Percentiles rank a stretch among this genome's conserved stretches.
These are phyloP conservation scores for Pristionchus arcanus DNA, from an alignment of 2,888 invertebrate genomes.

Conservation along the genomic window DNA sequence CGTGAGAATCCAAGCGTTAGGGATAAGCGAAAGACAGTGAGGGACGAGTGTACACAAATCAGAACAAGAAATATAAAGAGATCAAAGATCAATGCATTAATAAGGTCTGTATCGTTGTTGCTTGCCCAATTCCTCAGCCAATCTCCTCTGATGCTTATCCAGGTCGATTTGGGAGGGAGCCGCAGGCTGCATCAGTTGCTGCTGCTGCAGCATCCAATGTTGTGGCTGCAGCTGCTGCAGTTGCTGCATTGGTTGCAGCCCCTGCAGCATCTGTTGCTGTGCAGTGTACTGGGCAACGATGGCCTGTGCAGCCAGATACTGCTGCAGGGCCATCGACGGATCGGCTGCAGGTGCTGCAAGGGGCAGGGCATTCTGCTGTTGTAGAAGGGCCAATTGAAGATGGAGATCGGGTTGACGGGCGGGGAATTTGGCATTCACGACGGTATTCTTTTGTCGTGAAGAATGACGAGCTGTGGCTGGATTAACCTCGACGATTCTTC, in stretches of 20 bases:
- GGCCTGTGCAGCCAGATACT: not conserved
- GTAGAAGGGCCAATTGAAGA: not conserved
- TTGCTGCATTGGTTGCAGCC: not conserved
- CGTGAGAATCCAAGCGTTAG: not conserved
- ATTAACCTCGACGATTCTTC: not conserved
- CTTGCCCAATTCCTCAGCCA: not conserved
- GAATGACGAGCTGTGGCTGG: not conserved
- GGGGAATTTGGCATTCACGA: not conserved
- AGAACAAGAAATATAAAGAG: not conserved
- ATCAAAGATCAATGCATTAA: not conserved
- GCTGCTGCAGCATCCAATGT: conserved; percentile 1
- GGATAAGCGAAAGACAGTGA: not conserved
- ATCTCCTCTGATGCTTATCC: conserved; percentile 14
- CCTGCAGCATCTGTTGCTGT: not conserved
- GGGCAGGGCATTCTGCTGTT: not conserved
- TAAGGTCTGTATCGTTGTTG: conserved; percentile 31
- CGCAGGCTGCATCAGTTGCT: not conserved
- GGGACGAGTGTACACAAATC: not conserved
- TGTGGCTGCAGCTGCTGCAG: not conserved
- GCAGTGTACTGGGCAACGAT: not conserved
- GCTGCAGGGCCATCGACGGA: conserved; percentile 10
- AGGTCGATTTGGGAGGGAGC: not conserved
- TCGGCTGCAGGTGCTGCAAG: not conserved
- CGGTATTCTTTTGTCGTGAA: not conserved
- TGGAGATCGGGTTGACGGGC: not conserved